Conservation (phyloP, 2,797 vertebrate species). For the Xenops minutus region DNA sequence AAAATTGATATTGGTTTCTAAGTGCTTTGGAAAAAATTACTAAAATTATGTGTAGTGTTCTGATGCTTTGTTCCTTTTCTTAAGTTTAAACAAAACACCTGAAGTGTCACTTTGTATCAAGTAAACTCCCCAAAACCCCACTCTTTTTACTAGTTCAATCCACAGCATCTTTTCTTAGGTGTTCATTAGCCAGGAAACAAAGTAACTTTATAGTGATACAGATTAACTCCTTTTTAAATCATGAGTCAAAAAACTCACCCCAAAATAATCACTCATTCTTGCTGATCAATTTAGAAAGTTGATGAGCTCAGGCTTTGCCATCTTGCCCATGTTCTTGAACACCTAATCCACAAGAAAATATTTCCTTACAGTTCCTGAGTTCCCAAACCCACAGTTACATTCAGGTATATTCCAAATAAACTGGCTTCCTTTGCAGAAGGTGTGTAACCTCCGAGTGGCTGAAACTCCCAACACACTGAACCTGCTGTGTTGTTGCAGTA, state of each 20-base stretch:
- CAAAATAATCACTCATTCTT: background rate
- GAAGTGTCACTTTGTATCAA: background rate
- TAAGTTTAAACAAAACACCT: background rate
- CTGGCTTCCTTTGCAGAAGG: background rate
- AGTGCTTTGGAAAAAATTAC: background rate
- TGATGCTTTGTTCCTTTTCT: background rate
- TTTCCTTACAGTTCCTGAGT: background rate
- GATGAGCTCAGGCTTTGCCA: background rate
- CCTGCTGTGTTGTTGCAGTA: background rate
- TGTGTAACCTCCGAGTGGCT: background rate
- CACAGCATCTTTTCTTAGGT: background rate
- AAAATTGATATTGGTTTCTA: background rate
- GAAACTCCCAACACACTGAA: background rate
- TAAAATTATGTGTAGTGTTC: background rate
- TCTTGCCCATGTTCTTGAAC: background rate
- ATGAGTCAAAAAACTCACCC: rapidly evolving
- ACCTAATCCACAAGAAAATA: background rate
- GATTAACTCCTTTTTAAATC: background rate
- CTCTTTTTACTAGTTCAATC: background rate
- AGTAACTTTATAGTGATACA: background rate
- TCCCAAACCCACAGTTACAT: background rate
- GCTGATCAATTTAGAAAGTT: background rate
- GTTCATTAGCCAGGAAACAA: background rate
- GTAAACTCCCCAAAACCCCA: background rate
- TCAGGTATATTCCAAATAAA: background rate